These are phyloP conservation scores for Numida meleagris DNA, from an alignment of 2,113 vertebrate species.

Conservation along the genomic window DNA sequence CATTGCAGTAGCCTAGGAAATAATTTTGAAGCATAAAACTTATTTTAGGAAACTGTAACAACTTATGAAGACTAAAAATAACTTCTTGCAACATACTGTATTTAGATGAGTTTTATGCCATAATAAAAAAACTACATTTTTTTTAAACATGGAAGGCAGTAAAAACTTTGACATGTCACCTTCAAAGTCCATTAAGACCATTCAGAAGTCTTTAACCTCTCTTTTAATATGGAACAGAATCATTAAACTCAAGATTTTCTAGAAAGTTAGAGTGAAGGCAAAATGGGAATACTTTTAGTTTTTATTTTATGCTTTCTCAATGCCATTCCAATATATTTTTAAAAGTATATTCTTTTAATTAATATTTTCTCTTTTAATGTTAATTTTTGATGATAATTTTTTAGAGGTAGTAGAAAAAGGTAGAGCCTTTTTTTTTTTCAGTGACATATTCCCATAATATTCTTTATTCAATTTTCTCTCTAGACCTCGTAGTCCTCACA, in stretches of 20 bases:
- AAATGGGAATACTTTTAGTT: background rate
- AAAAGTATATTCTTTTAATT: background rate
- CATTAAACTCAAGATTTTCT: background rate
- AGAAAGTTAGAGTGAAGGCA: background rate
- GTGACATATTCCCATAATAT: background rate
- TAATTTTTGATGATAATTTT: background rate
- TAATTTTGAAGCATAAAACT: background rate
- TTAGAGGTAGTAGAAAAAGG: background rate
- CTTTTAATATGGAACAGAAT: background rate
- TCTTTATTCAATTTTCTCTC: background rate
- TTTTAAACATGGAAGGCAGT: background rate
- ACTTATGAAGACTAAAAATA: background rate
- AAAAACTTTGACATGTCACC: background rate
- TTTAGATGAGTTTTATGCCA: background rate
- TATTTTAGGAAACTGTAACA: background rate
- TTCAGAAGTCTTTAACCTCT: too few relatives aligned
- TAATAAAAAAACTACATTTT: background rate
- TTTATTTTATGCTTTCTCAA: background rate
- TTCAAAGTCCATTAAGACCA: background rate
- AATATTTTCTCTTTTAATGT: background rate
- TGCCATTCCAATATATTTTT: background rate
- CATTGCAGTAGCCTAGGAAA: background rate
- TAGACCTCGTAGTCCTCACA: constrained; percentile 87
- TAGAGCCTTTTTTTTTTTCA: background rate
- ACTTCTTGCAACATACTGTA: background rate